A percentile compares a stretch with the other conserved stretches of the same genome.
Conservation (phyloP, 2,888 invertebrate genomes). For the Ethmia dodecea region DNA sequence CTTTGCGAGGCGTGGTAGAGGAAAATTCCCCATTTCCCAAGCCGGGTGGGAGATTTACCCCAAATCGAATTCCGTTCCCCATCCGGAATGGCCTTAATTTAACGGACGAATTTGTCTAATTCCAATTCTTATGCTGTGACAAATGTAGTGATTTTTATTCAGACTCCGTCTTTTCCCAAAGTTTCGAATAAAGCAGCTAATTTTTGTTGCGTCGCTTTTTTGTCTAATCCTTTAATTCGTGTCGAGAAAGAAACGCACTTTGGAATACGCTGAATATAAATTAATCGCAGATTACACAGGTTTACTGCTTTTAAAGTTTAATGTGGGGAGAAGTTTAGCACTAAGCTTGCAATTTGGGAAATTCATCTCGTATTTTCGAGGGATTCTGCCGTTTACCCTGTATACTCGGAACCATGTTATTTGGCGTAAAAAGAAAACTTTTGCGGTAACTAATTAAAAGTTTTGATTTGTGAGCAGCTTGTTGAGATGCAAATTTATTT, state of each 20-base stretch:
- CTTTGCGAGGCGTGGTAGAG: constrained; percentile 43
- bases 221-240: neutral
- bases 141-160: constrained; percentile 73
- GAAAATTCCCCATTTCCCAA: constrained; percentile 52
- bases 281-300: constrained; percentile 27
- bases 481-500: too few species aligned
- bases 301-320: constrained; percentile 23
- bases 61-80: constrained; percentile 66
- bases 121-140: constrained; percentile 74
- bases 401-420: constrained; percentile 1
- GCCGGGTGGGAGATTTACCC: constrained; percentile 59
- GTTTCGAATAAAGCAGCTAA: neutral
- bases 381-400: neutral
- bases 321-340: constrained; percentile 20
- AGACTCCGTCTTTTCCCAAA: constrained; percentile 31
- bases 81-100: constrained; percentile 70
- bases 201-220: too few species aligned
- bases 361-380: constrained; percentile 10
- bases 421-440: constrained; percentile 6
- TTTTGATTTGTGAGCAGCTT: constrained; percentile 8
- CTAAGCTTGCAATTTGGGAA: constrained; percentile 18
- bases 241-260: neutral
- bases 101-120: constrained; percentile 76
- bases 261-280: constrained; percentile 24
- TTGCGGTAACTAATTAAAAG: constrained; percentile 10